Evolutionary conservation across 2,797 vertebrate genomes (phyloP).

Genomic region (Hoplostethus mediterraneus): DNA sequence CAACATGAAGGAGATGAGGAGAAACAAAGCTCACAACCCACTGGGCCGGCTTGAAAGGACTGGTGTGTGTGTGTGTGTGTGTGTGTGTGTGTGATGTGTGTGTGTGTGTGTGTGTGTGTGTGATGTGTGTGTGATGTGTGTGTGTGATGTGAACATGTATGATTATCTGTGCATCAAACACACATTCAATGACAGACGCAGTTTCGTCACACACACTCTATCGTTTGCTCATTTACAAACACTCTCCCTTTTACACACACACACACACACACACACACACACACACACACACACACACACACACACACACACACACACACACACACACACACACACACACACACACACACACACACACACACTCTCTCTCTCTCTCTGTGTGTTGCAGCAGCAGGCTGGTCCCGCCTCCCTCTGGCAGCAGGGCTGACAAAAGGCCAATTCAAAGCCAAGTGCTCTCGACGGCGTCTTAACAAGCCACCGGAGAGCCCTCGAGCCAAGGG

Average conservation of each 20-base stretch:
- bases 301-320: slow-evolving; percentile 6
- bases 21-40: slow-evolving; percentile 47
- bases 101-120: slow-evolving; percentile 2
- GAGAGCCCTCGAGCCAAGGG: slow-evolving; percentile 91
- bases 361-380: slow-evolving; percentile 2
- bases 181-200: no score
- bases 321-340: no score
- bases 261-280: not conserved
- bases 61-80: not conserved
- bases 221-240: not conserved
- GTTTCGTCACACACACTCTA: not conserved
- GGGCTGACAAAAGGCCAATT: slow-evolving; percentile 96
- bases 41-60: slow-evolving; percentile 19
- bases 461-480: slow-evolving; percentile 98
- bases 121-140: slow-evolving; percentile 15
- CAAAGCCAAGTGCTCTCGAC: slow-evolving; percentile 97
- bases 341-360: slow-evolving; percentile 4
- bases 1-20: slow-evolving; percentile 53
- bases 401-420: slow-evolving; percentile 70
- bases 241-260: no score
- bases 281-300: not conserved
- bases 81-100: not conserved
- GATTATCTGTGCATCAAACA: not conserved
- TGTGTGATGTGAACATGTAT: not conserved
- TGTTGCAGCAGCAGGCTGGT: not conserved